phyloP scores from a whole-genome alignment of 2,888 invertebrate species.

The Brachylomia viminalis region DNA sequence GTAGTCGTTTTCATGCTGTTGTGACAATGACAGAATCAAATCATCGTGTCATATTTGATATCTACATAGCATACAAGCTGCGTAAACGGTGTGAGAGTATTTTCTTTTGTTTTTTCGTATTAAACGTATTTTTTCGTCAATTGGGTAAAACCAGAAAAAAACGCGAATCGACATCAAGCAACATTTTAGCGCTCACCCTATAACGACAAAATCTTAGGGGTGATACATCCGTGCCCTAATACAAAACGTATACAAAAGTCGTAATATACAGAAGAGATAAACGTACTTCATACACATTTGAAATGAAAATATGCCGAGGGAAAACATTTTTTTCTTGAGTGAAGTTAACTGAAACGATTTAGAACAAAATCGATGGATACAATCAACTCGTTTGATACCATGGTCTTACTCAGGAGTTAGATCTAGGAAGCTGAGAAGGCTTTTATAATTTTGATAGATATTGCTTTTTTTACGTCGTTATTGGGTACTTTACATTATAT shows the following conservation, averaged over 20 bases:
- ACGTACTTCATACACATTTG: slow-evolving; percentile 30
- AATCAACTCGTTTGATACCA: neutral
- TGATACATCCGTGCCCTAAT: slow-evolving; percentile 59
- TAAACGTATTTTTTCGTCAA: neutral
- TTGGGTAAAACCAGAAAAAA: neutral
- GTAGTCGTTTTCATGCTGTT: too few species aligned
- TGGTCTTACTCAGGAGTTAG: neutral
- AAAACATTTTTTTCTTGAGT: neutral
- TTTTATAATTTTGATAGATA: neutral
- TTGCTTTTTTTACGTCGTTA: neutral
- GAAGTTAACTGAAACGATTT: neutral
- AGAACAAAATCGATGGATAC: neutral
- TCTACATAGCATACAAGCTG: too few species aligned
- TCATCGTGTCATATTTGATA: too few species aligned
- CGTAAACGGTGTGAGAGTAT: neutral
- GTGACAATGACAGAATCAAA: too few species aligned
- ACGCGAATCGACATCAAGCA: neutral
- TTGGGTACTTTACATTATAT: neutral
- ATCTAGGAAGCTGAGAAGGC: too few species aligned
- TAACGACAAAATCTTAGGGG: slow-evolving; percentile 66
- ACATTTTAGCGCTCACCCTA: slow-evolving; percentile 66
- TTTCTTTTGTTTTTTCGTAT: too few species aligned
- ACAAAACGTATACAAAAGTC: slow-evolving; percentile 49
- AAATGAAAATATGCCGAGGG: slow-evolving; percentile 25
- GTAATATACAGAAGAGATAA: slow-evolving; percentile 45